Percentiles rank a stretch among this genome's conserved stretches.
These are phyloP conservation scores for Monoplex corrugatus DNA, from an alignment of 2,888 invertebrate genomes.

Conservation along the genomic window DNA sequence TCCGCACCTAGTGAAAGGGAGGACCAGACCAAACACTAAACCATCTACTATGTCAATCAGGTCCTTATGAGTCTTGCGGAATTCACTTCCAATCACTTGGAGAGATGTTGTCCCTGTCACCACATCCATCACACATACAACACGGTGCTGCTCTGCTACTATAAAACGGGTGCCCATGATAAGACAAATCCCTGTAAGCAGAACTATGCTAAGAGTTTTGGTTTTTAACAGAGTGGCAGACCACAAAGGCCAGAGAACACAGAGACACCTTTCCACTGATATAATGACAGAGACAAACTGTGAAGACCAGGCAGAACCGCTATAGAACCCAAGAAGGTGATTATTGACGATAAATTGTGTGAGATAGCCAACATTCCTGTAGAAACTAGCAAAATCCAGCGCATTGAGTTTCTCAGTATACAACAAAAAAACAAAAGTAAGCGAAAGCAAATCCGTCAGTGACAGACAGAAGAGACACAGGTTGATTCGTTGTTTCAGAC, in stretches of 20 bases:
- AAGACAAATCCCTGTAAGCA: neutral
- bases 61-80: neutral
- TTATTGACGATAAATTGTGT: neutral
- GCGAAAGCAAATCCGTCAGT: neutral
- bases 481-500: constrained; percentile 4
- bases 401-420: neutral
- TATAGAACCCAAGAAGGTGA: neutral
- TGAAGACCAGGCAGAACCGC: neutral
- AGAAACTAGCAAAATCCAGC: neutral
- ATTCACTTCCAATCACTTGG: neutral
- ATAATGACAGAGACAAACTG: neutral
- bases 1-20: neutral
- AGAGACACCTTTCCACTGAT: neutral
- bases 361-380: neutral
- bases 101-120: neutral
- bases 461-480: constrained; percentile 22
- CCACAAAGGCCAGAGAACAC: neutral
- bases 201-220: neutral
- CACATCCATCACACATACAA: neutral
- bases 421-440: neutral
- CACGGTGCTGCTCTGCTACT: neutral
- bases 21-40: neutral
- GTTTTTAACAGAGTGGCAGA: neutral
- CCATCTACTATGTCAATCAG: constrained; percentile 24
- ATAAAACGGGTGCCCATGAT: neutral